phyloP scores from a whole-genome alignment of 2,113 vertebrate genomes.

The Phycodurus eques region DNA sequence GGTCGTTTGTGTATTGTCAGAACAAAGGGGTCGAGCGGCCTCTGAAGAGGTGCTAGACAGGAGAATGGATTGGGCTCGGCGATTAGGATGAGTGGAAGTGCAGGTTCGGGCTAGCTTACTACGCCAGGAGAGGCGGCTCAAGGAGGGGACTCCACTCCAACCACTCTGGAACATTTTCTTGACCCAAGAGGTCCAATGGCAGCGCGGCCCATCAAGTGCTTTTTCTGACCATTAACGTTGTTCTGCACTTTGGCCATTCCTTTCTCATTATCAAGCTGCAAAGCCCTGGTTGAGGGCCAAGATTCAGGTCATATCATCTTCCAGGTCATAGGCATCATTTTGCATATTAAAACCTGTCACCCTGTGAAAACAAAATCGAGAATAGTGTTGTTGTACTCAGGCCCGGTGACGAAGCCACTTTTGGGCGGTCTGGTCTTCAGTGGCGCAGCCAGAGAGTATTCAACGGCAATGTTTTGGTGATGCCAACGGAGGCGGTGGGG shows the following conservation, averaged over 20 bases:
- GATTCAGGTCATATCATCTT: conserved; percentile 1
- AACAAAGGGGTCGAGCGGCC: conserved; percentile 77
- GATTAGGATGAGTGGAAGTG: conserved; percentile 75
- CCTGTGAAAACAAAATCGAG: background rate
- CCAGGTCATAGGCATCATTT: background rate
- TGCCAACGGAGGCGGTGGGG: no score
- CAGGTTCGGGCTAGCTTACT: conserved; percentile 75
- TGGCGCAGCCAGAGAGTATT: no score
- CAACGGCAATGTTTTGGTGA: no score
- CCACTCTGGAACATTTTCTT: conserved; percentile 37
- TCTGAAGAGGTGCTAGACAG: conserved; percentile 83
- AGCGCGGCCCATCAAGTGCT: conserved; percentile 6
- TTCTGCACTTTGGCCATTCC: background rate
- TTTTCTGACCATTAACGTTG: background rate
- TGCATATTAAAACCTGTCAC: background rate
- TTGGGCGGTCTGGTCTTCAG: background rate
- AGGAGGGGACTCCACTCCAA: conserved; percentile 50
- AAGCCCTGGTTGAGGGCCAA: background rate
- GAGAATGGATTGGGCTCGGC: conserved; percentile 77
- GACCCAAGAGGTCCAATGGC: conserved; percentile 32
- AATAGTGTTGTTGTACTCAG: background rate
- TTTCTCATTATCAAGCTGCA: conserved; percentile 3
- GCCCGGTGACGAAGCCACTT: background rate
- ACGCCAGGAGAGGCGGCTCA: conserved; percentile 35
- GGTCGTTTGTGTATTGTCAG: conserved; percentile 84